Evolutionary conservation across 2,797 vertebrate genomes (phyloP).

Genomic region (Phalloptychus januarius): DNA sequence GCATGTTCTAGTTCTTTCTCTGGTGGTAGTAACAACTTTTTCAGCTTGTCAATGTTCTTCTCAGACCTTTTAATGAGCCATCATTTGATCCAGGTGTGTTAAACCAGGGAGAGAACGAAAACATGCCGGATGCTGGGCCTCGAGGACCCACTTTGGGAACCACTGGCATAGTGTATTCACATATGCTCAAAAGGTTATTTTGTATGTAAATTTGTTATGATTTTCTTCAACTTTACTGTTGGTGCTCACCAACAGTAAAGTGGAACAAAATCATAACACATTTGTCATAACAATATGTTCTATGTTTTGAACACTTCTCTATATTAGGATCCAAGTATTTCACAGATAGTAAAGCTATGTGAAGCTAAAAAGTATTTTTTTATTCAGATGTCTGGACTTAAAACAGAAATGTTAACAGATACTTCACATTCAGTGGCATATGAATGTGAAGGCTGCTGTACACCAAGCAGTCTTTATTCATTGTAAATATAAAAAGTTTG

Average conservation of each 20-base stretch:
- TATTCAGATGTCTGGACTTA: neutral
- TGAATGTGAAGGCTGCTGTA: neutral
- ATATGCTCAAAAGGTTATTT: conserved; percentile 28
- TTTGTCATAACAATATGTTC: too few relatives aligned
- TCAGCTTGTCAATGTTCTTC: too few relatives aligned
- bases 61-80: too few relatives aligned
- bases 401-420: neutral
- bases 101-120: too few relatives aligned
- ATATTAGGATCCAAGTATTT: neutral
- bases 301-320: neutral
- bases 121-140: too few relatives aligned
- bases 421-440: neutral
- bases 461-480: neutral
- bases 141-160: too few relatives aligned
- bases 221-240: neutral
- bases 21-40: too few relatives aligned
- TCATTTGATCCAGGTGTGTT: too few relatives aligned
- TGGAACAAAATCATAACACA: too few relatives aligned
- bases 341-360: neutral
- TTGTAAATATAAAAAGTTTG: neutral
- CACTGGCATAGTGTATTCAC: too few relatives aligned
- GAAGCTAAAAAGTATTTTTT: neutral
- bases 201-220: neutral
- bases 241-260: too few relatives aligned
- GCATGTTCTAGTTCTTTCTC: too few relatives aligned